Conservation (phyloP, 2,888 invertebrate genomes). For the Lepidocyrtinus sp. region DNA sequence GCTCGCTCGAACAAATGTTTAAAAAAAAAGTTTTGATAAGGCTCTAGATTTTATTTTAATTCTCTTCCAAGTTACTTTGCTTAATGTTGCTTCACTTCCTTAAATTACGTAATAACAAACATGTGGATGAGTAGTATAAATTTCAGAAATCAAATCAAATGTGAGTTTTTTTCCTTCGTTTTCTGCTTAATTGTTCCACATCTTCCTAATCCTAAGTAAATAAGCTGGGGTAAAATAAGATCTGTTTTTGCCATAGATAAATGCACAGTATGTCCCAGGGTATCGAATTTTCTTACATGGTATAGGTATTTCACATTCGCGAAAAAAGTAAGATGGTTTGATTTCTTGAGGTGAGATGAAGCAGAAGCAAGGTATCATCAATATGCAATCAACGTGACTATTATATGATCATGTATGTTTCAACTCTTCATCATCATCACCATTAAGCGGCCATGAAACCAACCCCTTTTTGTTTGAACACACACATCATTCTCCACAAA, state of each 20-base stretch:
- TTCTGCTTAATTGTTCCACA: too few species aligned
- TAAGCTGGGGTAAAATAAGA: conserved; percentile 11
- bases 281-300: not conserved
- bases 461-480: conserved; percentile 36
- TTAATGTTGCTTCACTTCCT: too few species aligned
- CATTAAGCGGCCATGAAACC: conserved; percentile 49
- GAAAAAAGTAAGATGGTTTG: not conserved
- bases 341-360: not conserved
- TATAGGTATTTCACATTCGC: not conserved
- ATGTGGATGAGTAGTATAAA: too few species aligned
- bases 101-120: too few species aligned
- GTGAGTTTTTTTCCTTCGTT: too few species aligned
- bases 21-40: too few species aligned
- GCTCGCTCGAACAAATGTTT: too few species aligned
- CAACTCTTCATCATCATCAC: conserved; percentile 53
- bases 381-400: conserved; percentile 53
- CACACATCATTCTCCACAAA: conserved; percentile 22
- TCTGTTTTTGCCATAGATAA: not conserved
- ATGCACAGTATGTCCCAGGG: not conserved
- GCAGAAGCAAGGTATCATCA: conserved; percentile 46
- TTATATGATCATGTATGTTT: conserved; percentile 55
- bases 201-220: not conserved
- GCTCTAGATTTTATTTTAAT: too few species aligned
- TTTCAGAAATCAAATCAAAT: too few species aligned
- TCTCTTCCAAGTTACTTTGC: too few species aligned